Percentiles rank a stretch among this genome's conserved stretches.
Conservation (phyloP, 2,888 invertebrate species). For the Spisula solida region DNA sequence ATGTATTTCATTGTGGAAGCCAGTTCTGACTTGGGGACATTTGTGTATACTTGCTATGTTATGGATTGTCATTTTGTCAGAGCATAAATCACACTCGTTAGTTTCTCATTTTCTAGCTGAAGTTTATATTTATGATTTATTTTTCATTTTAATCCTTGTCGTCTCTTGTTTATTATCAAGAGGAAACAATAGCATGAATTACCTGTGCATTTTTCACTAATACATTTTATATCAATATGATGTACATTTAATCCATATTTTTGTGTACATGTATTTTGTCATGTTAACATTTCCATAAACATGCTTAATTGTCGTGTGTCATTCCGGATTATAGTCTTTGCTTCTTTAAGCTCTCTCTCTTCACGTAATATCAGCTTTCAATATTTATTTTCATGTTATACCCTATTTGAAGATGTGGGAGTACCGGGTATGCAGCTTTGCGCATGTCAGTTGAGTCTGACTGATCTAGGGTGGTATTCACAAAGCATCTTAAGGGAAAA, state of each 20-base stretch:
- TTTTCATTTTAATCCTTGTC: background rate
- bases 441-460: too few species aligned
- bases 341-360: background rate
- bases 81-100: background rate
- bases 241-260: constrained; percentile 7
- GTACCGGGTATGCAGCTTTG: too few species aligned
- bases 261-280: background rate
- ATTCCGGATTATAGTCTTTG: constrained; percentile 2
- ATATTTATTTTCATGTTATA: background rate
- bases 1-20: background rate
- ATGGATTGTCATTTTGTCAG: constrained; percentile 2
- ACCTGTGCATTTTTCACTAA: constrained; percentile 18
- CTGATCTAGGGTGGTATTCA: too few species aligned
- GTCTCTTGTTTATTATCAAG: background rate
- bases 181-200: constrained; percentile 17
- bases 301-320: constrained; percentile 2
- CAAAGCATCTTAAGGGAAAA: too few species aligned
- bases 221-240: constrained; percentile 9
- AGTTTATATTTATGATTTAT: constrained; percentile 14
- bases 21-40: background rate
- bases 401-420: too few species aligned
- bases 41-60: background rate
- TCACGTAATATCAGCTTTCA: background rate
- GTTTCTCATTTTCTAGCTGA: background rate
- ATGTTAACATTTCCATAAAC: background rate